Base-by-base conservation (phyloP, 2,797 vertebrate genomes). In the Oreortyx pictus region DNA sequence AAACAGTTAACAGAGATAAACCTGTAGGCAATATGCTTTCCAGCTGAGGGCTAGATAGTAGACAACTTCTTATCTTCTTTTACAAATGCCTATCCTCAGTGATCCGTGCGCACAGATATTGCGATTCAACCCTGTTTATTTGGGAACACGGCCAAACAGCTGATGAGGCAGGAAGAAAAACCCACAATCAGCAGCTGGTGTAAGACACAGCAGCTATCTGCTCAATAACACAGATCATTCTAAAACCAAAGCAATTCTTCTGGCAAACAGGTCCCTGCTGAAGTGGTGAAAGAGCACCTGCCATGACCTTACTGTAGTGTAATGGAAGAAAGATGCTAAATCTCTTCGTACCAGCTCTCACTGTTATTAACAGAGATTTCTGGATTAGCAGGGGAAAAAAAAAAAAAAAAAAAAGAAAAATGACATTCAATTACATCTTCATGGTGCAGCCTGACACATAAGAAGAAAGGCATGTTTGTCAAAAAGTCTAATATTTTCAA, bases 101-200 rank as follows among this genome's bases (percentile, higher is more conserved):
- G 70, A 95, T 54, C 54, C 59, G 10, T 16, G n/a, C 46, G 61
- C 78, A 27, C 0, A 10, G 7, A 33, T 37, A 17, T 3, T 1
- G 6, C n/a, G 10, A 2, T 77, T 79, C 79, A 50, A 72, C 82
- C 74, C 82, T 79, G 74, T 78, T 82, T 90, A 44, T 81, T 78
- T 92, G 73, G 85, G 88, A 92, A 67, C 37, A 6, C 6, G n/a
- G 87, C 85, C 91, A 93, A 95, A 49, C 27, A 88, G 64, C 77
- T 81, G 74, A 83, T 41, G 41, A 86, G 19, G 75, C 75, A 88
- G 62, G 66, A 91, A 89, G 56, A 46, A 95, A 93, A 95, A 75
- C 49, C 57, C 62, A 85, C 80, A 93, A 19, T 16, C 68, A 80
- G 59, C 70, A 83, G 56, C 11, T 19, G 14, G 31, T n/a, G 29